Evolutionary conservation across 2,113 vertebrate species (phyloP).

Genomic region (Salvelinus fontinalis): DNA sequence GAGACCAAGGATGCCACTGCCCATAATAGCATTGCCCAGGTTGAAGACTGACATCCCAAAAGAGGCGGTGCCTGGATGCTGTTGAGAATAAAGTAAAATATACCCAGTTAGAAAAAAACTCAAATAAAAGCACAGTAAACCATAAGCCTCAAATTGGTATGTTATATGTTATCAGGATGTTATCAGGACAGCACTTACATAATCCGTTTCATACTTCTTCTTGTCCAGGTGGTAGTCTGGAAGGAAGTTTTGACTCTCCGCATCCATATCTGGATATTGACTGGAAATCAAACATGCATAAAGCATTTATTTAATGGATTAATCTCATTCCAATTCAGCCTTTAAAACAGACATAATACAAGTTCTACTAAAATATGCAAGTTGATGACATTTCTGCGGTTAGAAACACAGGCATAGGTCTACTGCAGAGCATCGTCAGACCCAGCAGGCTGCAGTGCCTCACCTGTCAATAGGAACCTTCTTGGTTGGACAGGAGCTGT

Average conservation of each 20-base stretch:
- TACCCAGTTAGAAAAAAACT: not conserved
- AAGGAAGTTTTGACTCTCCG: constrained; percentile 94
- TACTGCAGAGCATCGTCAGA: not conserved
- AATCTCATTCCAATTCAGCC: not conserved
- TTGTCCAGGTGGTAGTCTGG: constrained; percentile 82
- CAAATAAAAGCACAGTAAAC: not conserved
- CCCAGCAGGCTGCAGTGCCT: constrained; percentile 34
- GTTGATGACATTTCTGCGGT: constrained; percentile 45
- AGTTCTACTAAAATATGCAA: not conserved
- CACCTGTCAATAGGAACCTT: constrained; percentile 85
- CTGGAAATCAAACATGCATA: constrained; percentile 68
- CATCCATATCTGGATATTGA: constrained; percentile 82
- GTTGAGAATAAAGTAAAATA: constrained; percentile 43
- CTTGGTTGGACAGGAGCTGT: constrained; percentile 76
- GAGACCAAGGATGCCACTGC: constrained; percentile 96
- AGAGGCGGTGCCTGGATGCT: constrained; percentile 92
- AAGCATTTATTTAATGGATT: not conserved
- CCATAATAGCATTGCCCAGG: constrained; percentile 99
- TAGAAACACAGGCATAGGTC: not conserved
- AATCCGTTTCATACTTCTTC: constrained; percentile 95
- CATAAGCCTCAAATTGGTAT: not conserved
- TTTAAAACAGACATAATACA: constrained; percentile 47
- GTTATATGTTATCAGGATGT: not conserved
- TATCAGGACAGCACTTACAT: constrained; percentile 78
- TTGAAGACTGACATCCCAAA: constrained; percentile 99